phyloP scores from a whole-genome alignment of 2,888 invertebrate species.

The Slavum lentiscoides region DNA sequence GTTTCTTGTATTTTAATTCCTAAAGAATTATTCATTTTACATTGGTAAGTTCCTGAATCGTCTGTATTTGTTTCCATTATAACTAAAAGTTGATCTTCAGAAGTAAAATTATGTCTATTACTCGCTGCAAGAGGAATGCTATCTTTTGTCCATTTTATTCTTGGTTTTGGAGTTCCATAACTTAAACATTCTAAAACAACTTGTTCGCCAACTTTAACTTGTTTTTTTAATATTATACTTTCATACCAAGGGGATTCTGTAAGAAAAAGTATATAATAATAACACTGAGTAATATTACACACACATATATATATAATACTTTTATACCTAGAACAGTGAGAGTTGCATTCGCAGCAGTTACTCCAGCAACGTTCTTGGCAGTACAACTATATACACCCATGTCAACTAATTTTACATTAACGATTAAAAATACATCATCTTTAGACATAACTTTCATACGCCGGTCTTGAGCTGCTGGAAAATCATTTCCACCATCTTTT shows the following conservation, averaged over 20 bases:
- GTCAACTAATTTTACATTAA: conserved; percentile 85
- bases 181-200: conserved; percentile 88
- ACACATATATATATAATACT: not conserved
- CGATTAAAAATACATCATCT: conserved; percentile 89
- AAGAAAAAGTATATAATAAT: conserved; percentile 55
- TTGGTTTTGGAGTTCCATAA: conserved; percentile 81
- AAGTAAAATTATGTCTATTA: conserved; percentile 83
- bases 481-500: conserved; percentile 90
- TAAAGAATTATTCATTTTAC: conserved; percentile 84
- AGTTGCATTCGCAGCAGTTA: conserved; percentile 82
- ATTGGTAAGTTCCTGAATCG: conserved; percentile 87
- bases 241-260: conserved; percentile 84
- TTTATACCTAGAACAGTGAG: conserved; percentile 71
- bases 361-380: conserved; percentile 87
- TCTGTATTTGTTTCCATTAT: conserved; percentile 77
- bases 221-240: conserved; percentile 82
- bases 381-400: conserved; percentile 93
- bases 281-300: not conserved
- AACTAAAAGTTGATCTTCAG: conserved; percentile 83
- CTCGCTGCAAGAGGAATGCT: conserved; percentile 72
- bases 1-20: conserved; percentile 76
- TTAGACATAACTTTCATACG: conserved; percentile 90
- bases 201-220: conserved; percentile 78
- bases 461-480: conserved; percentile 91
- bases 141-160: conserved; percentile 83